Evolutionary conservation across 2,888 invertebrate genomes (phyloP).

Genomic region (Drosophila koepferae): DNA sequence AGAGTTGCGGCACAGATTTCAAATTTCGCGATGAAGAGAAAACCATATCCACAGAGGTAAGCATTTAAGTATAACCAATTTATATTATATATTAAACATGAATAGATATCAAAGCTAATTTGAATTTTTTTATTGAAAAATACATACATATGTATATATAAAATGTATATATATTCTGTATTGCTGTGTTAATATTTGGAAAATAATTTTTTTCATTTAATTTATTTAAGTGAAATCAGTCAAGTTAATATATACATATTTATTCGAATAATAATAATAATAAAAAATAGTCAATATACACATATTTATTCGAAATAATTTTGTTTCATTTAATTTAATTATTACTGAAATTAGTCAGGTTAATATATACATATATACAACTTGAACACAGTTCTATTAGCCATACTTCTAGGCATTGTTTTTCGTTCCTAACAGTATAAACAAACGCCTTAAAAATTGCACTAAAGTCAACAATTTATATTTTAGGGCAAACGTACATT

Average conservation of each 20-base stretch:
- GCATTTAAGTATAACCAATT: background rate
- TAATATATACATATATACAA: too few species aligned
- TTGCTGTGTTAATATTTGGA: too few species aligned
- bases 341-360: too few species aligned
- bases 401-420: background rate
- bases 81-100: background rate
- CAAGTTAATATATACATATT: background rate
- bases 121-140: background rate
- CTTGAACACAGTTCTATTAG: too few species aligned
- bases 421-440: background rate
- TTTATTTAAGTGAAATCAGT: background rate
- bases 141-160: background rate
- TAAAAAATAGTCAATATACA: too few species aligned
- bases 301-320: too few species aligned
- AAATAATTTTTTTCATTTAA: background rate
- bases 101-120: background rate
- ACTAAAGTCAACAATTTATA: background rate
- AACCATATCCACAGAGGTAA: conserved; percentile 82
- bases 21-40: conserved; percentile 80
- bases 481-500: too few species aligned
- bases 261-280: too few species aligned
- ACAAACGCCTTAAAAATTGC: background rate
- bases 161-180: background rate
- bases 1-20: conserved; percentile 72
- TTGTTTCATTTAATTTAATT: too few species aligned